phyloP scores from a whole-genome alignment of 2,113 vertebrate genomes.

The Lonchura striata region DNA sequence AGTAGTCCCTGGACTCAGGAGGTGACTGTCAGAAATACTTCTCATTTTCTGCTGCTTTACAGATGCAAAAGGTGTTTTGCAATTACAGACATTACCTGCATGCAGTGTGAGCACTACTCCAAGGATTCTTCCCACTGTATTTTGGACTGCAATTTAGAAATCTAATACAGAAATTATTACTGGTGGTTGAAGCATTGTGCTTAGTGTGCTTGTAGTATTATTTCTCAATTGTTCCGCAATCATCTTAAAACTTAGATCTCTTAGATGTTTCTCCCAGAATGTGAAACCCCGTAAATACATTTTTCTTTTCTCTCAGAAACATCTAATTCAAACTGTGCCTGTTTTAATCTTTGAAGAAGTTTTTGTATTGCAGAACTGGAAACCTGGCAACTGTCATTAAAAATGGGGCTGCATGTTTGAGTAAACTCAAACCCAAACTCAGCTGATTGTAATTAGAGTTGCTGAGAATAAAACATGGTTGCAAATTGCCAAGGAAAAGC shows the following conservation, averaged over 20 bases:
- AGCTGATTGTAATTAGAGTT: constrained; percentile 51
- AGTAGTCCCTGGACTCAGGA: background rate
- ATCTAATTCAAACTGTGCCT: background rate
- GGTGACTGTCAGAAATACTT: background rate
- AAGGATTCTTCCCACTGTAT: background rate
- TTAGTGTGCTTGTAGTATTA: background rate
- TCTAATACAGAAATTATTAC: background rate
- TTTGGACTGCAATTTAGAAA: background rate
- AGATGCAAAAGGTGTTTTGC: background rate
- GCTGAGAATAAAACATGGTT: constrained; percentile 14
- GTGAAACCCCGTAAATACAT: background rate
- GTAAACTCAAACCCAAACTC: constrained; percentile 5
- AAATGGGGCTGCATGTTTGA: background rate
- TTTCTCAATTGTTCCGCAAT: background rate
- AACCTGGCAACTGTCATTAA: background rate
- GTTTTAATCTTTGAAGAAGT: background rate
- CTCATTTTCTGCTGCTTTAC: background rate
- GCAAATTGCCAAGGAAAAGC: constrained; percentile 31
- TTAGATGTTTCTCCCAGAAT: background rate
- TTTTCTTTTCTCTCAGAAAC: background rate
- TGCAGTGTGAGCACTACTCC: background rate
- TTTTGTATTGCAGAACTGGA: background rate
- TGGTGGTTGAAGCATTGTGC: background rate
- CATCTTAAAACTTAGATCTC: background rate
- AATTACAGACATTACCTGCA: background rate